Base-by-base conservation (phyloP, 2,797 vertebrate species). In the Anabas testudineus region DNA sequence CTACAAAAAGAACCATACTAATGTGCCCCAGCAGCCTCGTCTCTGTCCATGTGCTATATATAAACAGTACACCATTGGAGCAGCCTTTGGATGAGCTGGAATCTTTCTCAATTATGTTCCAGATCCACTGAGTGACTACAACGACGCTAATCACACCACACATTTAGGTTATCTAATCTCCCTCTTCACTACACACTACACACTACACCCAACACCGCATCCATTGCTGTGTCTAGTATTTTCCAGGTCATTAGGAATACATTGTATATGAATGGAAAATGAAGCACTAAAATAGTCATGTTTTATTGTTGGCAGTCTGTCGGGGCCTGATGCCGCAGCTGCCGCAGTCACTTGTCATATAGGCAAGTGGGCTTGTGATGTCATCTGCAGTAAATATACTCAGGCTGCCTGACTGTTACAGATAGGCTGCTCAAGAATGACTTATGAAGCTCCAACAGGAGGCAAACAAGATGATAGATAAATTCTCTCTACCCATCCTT, bases 321-420 rank as follows among this genome's bases (percentile, higher is more conserved):
- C n/a, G n/a, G 77, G 71, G 52, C 32, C 18, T 66, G 67, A 83
- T 60, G 55, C 77, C 15, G 72, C 92, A 93, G 91, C 92, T 93
- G 92, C 92, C 76, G 71, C 88, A 80, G 88, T 88, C 88, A 82
- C 84, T 90, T 86, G 82, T 91, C 81, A 83, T 89, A 80, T 81
- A 83, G 87, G 82, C 71, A 75, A 85, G 81, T 41, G 64, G 52
- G 80, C 46, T 71, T 28, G 71, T 91, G 91, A 90, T 91, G 93
- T 92, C 92, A 92, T 84, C 59, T 26, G 77, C 89, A 88, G 90
- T 87, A 92, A 93, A 92, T 92, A 82, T 85, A 85, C 80, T 74
- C 60, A 2, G 71, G 63, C 82, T 34, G 76, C 67, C 65, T 72
- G 57, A 58, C 74, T 87, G 87, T 84, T 78, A 74, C 74, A 67